phyloP scores from a whole-genome alignment of 2,113 vertebrate species.

The Todiramphus chloris region DNA sequence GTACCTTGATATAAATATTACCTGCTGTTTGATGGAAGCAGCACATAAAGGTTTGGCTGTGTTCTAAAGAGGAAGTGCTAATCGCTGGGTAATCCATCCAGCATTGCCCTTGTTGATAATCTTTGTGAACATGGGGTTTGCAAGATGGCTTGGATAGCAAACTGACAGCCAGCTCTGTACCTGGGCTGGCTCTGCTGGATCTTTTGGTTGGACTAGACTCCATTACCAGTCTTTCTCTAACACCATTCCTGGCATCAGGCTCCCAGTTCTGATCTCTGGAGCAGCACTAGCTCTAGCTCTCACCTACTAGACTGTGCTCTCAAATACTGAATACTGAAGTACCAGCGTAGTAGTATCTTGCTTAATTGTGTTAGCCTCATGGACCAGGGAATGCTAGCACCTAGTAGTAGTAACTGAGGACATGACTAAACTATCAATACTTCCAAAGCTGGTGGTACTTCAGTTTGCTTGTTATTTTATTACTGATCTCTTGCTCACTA shows the following conservation, averaged over 20 bases:
- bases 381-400: neutral
- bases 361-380: neutral
- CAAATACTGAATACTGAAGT: neutral
- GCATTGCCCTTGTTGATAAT: neutral
- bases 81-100: neutral
- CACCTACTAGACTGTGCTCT: neutral
- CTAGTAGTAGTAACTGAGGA: neutral
- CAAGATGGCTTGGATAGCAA: neutral
- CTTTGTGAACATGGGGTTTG: neutral
- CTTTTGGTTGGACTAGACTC: neutral
- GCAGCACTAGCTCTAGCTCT: neutral
- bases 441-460: neutral
- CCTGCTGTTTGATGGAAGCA: constrained; percentile 35
- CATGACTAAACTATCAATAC: neutral
- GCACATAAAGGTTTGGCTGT: constrained; percentile 11
- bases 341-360: neutral
- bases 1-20: constrained; percentile 6
- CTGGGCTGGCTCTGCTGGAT: neutral
- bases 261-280: neutral
- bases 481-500: neutral
- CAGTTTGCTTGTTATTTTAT: neutral
- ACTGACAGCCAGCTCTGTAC: neutral
- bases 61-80: constrained; percentile 29
- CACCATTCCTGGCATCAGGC: neutral
- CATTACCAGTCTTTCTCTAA: neutral